phyloP scores from a whole-genome alignment of 2,113 vertebrate species.

The Phyllostomus discolor region DNA sequence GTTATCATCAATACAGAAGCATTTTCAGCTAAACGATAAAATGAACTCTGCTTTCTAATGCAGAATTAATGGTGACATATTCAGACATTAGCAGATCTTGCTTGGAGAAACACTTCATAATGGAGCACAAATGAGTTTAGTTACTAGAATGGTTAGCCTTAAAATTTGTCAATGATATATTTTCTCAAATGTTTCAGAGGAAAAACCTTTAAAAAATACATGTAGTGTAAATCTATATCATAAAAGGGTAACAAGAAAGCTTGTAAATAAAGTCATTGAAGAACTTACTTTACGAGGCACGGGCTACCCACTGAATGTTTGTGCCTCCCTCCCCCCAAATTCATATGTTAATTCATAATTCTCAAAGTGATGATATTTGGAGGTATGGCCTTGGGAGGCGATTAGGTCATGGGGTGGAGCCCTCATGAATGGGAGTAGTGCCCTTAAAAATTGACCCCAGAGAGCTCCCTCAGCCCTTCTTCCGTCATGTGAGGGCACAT shows the following conservation, averaged over 20 bases:
- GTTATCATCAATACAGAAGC: neutral
- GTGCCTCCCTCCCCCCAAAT: neutral
- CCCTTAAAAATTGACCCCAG: neutral
- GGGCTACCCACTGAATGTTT: neutral
- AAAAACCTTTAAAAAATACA: neutral
- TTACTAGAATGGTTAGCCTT: neutral
- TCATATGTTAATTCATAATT: neutral
- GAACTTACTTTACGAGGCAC: neutral
- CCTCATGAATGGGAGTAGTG: neutral
- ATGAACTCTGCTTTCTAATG: neutral
- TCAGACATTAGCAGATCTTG: neutral
- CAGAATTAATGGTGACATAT: neutral
- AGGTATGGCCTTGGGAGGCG: no score
- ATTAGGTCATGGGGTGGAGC: neutral
- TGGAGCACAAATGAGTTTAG: neutral
- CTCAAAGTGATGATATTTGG: neutral
- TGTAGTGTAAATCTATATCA: neutral
- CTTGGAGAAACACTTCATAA: neutral
- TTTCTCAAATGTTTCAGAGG: slow-evolving; percentile 14
- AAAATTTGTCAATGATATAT: neutral
- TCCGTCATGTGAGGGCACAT: neutral
- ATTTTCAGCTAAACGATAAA: neutral
- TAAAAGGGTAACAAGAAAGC: neutral
- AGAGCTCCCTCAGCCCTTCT: neutral
- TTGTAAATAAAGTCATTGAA: slow-evolving; percentile 5